These are phyloP conservation scores for Trematocara unimaculatum DNA, from an alignment of 2,113 vertebrate species.

Conservation along the genomic window DNA sequence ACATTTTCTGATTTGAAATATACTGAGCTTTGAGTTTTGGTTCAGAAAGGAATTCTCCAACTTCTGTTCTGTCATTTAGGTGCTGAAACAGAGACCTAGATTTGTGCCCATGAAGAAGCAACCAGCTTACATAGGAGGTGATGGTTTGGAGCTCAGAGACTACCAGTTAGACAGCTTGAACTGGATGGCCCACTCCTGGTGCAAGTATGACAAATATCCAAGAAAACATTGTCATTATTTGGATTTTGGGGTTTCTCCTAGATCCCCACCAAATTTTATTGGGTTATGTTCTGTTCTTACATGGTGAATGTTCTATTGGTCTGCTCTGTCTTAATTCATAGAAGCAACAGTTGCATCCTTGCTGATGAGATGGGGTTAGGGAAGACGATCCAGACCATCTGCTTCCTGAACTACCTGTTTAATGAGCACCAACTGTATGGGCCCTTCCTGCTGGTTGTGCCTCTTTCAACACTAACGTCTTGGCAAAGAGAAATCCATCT, in stretches of 20 bases:
- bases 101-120: constrained; percentile 95
- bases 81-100: constrained; percentile 92
- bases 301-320: not conserved
- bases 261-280: not conserved
- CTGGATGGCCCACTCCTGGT: constrained; percentile 99
- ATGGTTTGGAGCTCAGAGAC: constrained; percentile 90
- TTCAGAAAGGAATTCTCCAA: not conserved
- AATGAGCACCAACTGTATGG: constrained; percentile 93
- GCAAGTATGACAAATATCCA: constrained; percentile 83
- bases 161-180: constrained; percentile 96
- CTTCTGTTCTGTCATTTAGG: constrained; percentile 62
- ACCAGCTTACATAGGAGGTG: constrained; percentile 86
- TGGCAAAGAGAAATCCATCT: constrained; percentile 96
- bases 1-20: not conserved
- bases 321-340: constrained; percentile 43
- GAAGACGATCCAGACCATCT: constrained; percentile 98
- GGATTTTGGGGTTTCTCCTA: not conserved
- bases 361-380: constrained; percentile 98
- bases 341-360: constrained; percentile 95
- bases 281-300: not conserved
- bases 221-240: not conserved
- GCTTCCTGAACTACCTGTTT: constrained; percentile 92
- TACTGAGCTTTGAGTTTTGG: not conserved
- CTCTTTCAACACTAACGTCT: constrained; percentile 94
- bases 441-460: constrained; percentile 92